Percentiles rank a stretch among this genome's conserved stretches.
phyloP scores from a whole-genome alignment of 2,888 invertebrate species.

The Noctua pronuba region DNA sequence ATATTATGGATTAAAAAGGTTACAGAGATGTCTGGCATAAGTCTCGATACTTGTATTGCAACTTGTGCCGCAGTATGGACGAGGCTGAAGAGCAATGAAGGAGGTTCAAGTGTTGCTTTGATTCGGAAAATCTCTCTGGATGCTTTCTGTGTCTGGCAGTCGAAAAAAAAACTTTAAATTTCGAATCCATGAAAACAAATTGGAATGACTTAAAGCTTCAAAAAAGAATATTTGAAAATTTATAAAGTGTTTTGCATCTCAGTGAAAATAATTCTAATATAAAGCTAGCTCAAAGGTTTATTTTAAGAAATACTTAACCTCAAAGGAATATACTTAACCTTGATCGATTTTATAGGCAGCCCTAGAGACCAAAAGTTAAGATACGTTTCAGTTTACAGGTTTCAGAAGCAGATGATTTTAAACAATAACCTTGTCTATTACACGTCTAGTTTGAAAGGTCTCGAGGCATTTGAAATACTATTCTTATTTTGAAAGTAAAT shows the following conservation, averaged over 20 bases:
- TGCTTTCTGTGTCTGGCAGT: background rate
- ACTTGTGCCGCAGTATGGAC: conserved; percentile 5
- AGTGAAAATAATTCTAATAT: background rate
- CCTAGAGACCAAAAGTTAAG: conserved; percentile 5
- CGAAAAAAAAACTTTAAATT: conserved; percentile 8
- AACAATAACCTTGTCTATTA: background rate
- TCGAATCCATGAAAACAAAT: background rate
- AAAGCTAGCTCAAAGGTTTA: background rate
- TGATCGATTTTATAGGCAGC: conserved; percentile 10
- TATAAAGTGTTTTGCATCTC: background rate
- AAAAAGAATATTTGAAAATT: background rate
- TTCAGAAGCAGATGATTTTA: conserved; percentile 14
- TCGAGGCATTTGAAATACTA: conserved; percentile 3
- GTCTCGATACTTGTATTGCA: background rate
- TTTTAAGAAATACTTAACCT: conserved; percentile 1
- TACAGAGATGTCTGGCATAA: background rate
- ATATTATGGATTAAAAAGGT: background rate
- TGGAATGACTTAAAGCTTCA: background rate
- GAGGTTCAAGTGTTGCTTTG: conserved; percentile 22
- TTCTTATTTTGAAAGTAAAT: background rate
- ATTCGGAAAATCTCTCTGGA: conserved; percentile 11
- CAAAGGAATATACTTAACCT: conserved; percentile 11
- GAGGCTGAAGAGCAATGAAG: conserved; percentile 6
- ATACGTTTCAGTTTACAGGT: conserved; percentile 25
- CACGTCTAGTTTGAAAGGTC: conserved; percentile 5